phyloP scores from a whole-genome alignment of 2,113 vertebrate genomes.

The Clarias gariepinus region DNA sequence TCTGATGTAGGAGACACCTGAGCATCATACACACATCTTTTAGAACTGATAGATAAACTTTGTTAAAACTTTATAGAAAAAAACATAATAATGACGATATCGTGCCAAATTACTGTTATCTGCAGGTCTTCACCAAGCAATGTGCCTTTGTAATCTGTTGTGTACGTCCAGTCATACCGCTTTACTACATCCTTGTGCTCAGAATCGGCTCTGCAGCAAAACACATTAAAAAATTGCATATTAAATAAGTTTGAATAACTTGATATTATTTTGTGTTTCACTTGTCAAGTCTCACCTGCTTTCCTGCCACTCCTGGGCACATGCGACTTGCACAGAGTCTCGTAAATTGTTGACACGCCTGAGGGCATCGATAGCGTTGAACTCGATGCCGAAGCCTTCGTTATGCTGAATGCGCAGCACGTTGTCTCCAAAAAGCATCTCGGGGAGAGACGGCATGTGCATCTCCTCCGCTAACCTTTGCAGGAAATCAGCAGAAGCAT shows the following conservation, averaged over 20 bases:
- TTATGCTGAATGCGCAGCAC: slow-evolving; percentile 87
- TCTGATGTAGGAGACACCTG: slow-evolving; percentile 86
- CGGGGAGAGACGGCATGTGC: slow-evolving; percentile 90
- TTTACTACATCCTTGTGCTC: slow-evolving; percentile 93
- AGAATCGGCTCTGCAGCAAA: slow-evolving; percentile 79
- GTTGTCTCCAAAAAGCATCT: slow-evolving; percentile 98
- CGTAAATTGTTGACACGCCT: slow-evolving; percentile 90
- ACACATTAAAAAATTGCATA: neutral
- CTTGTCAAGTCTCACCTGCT: slow-evolving; percentile 75
- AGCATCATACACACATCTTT: slow-evolving; percentile 11
- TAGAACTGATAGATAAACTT: neutral
- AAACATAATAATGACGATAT: neutral
- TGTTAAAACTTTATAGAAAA: too few relatives aligned
- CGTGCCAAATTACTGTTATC: slow-evolving; percentile 74
- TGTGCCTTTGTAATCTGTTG: slow-evolving; percentile 95
- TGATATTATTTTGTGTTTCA: neutral
- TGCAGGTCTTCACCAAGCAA: slow-evolving; percentile 81
- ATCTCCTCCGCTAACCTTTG: slow-evolving; percentile 86
- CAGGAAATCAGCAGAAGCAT: neutral
- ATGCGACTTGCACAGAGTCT: slow-evolving; percentile 91
- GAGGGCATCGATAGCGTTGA: slow-evolving; percentile 91
- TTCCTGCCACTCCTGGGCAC: slow-evolving; percentile 96
- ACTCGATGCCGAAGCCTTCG: slow-evolving; percentile 89
- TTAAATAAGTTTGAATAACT: neutral
- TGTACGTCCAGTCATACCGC: slow-evolving; percentile 97